Percentiles rank a stretch among this genome's conserved stretches.
phyloP scores from a whole-genome alignment of 2,888 invertebrate genomes.

The Thecocarcelia acutangulata region DNA sequence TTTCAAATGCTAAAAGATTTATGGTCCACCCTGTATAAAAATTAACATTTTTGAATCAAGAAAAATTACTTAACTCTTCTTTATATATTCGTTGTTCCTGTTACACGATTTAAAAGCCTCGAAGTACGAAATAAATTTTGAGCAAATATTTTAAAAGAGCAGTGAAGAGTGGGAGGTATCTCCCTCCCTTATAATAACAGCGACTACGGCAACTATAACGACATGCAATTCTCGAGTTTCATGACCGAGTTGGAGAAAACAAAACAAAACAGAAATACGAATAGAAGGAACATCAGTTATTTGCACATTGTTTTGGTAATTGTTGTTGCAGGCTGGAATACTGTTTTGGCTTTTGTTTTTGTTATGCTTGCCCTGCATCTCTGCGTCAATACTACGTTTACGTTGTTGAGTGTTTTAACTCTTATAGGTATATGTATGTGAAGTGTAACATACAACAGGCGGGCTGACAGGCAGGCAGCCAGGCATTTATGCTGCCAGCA shows the following conservation, averaged over 20 bases:
- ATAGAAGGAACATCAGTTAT: conserved; percentile 29
- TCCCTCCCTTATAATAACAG: too few species aligned
- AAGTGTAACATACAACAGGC: conserved; percentile 39
- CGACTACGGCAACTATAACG: conserved; percentile 13
- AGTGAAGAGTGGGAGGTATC: background rate
- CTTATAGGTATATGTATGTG: too few species aligned
- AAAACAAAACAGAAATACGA: conserved; percentile 40
- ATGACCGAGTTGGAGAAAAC: conserved; percentile 62
- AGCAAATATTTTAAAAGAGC: conserved; percentile 18
- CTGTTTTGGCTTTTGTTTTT: conserved; percentile 54
- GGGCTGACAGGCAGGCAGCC: background rate
- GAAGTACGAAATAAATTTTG: background rate
- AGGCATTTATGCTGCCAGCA: background rate
- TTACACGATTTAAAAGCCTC: too few species aligned
- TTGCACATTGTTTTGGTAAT: conserved; percentile 14
- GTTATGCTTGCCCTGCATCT: conserved; percentile 44
- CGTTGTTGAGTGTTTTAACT: conserved; percentile 32
- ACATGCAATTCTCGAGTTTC: conserved; percentile 63
- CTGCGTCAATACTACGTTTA: conserved; percentile 14
- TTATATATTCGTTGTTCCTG: too few species aligned
- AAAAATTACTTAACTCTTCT: background rate
- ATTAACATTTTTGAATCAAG: too few species aligned
- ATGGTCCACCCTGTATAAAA: too few species aligned
- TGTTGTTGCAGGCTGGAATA: conserved; percentile 40
- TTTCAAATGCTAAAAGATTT: too few species aligned